Base-by-base conservation (phyloP, 2,888 invertebrate species). In the Phania funesta region DNA sequence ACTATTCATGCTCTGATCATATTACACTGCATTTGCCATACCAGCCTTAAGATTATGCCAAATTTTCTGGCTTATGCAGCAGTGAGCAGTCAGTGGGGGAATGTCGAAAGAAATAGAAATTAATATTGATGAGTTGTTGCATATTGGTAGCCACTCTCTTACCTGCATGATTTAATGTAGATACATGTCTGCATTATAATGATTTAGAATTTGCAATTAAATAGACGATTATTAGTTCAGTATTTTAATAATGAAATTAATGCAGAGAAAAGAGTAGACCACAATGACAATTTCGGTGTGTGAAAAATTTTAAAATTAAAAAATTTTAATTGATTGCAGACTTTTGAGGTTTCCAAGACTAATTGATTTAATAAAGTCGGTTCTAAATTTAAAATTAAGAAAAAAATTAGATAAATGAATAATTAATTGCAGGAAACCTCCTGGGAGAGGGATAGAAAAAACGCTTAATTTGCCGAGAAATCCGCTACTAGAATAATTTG, bases 181-280 rank as follows among this genome's bases (percentile, higher is more conserved):
- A 26, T 22, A 11, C 41, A 52, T n/a, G 29, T 24, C 18, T 32
- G 60, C 52, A 60, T 54, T 65, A n/a, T 41, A 71, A 71, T 71
- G 56, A 71, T 65, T 78, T 73, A 44, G 50, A 65, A 65, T 71
- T 46, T 58, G 41, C 60, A 44, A 65, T 78, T 24, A 35, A 38
- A 50, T 13, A 50, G 32, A 50, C 16, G 4, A 44, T 56, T 26
- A 65, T 78, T n/a, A n/a, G n/a, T 65, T 73, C 20, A 24, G 64
- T 41, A 78, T 60, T 78, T n/a, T 73, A 73, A 73, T 71, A 78
- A 58, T 65, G 44, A 78, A 65, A 73, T 78, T 73, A 78, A 65
- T 78, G 71, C 78, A 44, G 44, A 65, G 22, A 35, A 58, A 35
- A 65, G 16, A 35, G n/a, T n/a, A n/a, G n/a, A n/a, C 58, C 71